Base-by-base conservation (phyloP, 1,140 invertebrate genomes). In the Drosophila pseudoananassae region DNA sequence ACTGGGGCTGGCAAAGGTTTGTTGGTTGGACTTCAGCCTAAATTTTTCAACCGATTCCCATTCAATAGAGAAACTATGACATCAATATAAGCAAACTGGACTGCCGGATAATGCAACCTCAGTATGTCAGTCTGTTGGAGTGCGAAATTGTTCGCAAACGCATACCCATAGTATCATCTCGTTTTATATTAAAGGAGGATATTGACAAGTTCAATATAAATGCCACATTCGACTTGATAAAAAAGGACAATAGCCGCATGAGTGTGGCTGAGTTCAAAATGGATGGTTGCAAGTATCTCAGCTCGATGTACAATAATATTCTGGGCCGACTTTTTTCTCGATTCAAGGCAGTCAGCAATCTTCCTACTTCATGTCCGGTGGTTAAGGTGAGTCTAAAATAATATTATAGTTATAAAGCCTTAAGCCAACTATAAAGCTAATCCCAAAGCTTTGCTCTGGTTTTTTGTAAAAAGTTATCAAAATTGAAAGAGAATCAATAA, bases 231-330 rank as follows among this genome's bases (percentile, higher is more conserved):
- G 49, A 78, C 14, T 20, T 82, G 8, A 0, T 77, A 0, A 81
- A 68, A 12, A 81, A 56, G 60, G 76, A 85, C 25, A 60, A 78
- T 9, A 65, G 8, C 17, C 52, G 47, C 31, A 46, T 71, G 38
- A 87, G 53, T 15, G 4, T 85, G 1, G 56, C 52, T 0, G 14
- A 47, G 3, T 4, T 47, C 1, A 54, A 75, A 31, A 29, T 87
- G 29, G 69, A 87, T 29, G 77, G 82, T 3, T 85, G 81, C 69
- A 85, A 64, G 9, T 81, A 70, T 27, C 27, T 85, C 8, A 8
- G 27, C 1, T 33, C 53, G 0, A 15, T 66, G 5, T 50, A 65
- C n/a, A 56, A 33, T 15, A 72, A 57, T 43, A 47, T 84, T 1
- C 5, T 60, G 14, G 65, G 54, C 4, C 71, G 51, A 12, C 38